Evolutionary conservation across 1,140 invertebrate species (phyloP), one percentile per base, ranked within the genome.

Genomic region (Pseudomyrmex gracilis): DNA sequence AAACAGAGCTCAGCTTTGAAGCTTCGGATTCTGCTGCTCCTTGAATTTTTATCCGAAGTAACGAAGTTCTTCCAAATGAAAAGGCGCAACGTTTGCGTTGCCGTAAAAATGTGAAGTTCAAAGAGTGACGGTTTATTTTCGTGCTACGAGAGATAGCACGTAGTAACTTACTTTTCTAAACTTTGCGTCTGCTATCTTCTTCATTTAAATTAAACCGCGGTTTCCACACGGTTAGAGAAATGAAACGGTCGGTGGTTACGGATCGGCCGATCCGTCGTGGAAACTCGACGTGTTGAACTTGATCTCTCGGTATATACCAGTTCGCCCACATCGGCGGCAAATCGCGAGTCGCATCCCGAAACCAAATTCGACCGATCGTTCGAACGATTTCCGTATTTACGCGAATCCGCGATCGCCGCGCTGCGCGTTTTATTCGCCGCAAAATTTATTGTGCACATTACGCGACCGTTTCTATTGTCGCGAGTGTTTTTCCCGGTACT

Each of bases 321-420:
- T 88, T 87, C 87, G 86, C 86, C 87, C 77, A 88, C 87, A 53
- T 49, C 5, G 34, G 34, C 34, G 0, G 13, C 20, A 10, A 17
- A 13, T 3, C 57, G 22, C 64, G 57, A 22, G 57, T 60, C 58
- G 67, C 64, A 17, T 34, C 34, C 47, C 80, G 76, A n/a, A n/a
- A 82, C 83, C 85, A 87, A 87, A 88, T 87, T 84, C 60, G 84
- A 83, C 64, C 53, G 67, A 61, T 47, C 20, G 34, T 61, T 49
- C 15, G 43, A 13, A 22, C 15, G 15, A 58, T 74, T 76, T 76
- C 49, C 71, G 43, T 66, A 24, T 45, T 58, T 10, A 45, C 43
- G 66, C 43, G 66, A 45, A 57, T 20, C 24, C 15, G 17, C 83
- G 82, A 73, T 68, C 82, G 64, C 55, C 71, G 76, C 66, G 20